Evolutionary conservation across 2,888 invertebrate genomes (phyloP).

Genomic region (Drosophila vallismaia): DNA sequence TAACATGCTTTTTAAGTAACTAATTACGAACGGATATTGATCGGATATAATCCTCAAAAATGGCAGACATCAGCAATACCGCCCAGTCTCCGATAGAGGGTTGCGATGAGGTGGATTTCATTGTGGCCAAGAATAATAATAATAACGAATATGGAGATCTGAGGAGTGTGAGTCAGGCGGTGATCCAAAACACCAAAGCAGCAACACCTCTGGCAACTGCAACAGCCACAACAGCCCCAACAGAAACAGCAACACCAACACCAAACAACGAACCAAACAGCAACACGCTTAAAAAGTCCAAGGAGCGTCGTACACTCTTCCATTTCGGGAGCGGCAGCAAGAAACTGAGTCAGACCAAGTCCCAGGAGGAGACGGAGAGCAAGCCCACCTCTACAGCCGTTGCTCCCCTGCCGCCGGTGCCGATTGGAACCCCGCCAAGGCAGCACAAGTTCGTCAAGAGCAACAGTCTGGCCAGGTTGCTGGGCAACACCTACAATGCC

Average conservation of each 20-base stretch:
- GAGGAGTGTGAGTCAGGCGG: conserved; percentile 51
- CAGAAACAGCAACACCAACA: conserved; percentile 32
- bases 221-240: conserved; percentile 56
- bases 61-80: conserved; percentile 48
- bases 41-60: conserved; percentile 29
- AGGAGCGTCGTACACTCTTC: conserved; percentile 66
- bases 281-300: conserved; percentile 61
- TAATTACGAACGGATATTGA: conserved; percentile 52
- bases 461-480: conserved; percentile 82
- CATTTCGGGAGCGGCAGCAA: conserved; percentile 60
- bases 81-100: conserved; percentile 33
- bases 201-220: conserved; percentile 15
- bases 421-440: conserved; percentile 76
- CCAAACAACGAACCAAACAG: conserved; percentile 46
- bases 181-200: conserved; percentile 57
- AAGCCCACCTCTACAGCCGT: conserved; percentile 14
- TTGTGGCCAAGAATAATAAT: conserved; percentile 61
- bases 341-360: conserved; percentile 44
- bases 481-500: conserved; percentile 83
- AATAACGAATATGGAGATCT: conserved; percentile 73
- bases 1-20: conserved; percentile 50
- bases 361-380: conserved; percentile 19
- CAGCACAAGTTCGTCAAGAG: conserved; percentile 83
- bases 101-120: conserved; percentile 82
- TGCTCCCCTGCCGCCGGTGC: conserved; percentile 50